Conservation (phyloP, 2,113 vertebrate genomes). For the Cisticola juncidis region DNA sequence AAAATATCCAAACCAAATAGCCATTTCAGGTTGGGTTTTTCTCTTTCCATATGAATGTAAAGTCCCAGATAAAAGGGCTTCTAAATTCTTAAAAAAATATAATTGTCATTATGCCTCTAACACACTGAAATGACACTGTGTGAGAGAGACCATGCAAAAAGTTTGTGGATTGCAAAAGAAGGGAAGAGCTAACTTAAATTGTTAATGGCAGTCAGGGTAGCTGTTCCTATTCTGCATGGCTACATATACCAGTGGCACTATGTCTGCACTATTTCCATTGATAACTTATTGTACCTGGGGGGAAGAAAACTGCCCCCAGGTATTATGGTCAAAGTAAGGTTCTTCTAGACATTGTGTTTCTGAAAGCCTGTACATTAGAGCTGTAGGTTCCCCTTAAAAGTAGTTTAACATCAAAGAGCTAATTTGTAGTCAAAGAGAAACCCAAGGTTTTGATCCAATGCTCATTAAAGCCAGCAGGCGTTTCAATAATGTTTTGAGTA, state of each 20-base stretch:
- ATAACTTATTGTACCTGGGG: not conserved
- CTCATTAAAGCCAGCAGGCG: slow-evolving; percentile 40
- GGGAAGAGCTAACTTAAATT: not conserved
- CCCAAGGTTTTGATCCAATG: not conserved
- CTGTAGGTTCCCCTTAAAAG: not conserved
- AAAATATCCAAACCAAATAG: not conserved
- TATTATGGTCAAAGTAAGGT: not conserved
- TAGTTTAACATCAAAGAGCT: not conserved
- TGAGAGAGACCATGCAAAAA: not conserved
- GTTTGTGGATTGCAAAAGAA: not conserved
- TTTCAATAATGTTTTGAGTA: not conserved
- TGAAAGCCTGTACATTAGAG: not conserved
- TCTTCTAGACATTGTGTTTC: not conserved
- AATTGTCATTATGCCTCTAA: not conserved
- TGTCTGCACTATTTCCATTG: not conserved
- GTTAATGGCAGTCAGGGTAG: not conserved
- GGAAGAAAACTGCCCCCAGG: not conserved
- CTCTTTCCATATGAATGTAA: not conserved
- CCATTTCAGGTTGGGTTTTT: not conserved
- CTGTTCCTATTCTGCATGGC: not conserved
- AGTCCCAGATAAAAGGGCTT: not conserved
- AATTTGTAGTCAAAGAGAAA: not conserved
- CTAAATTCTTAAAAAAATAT: not conserved
- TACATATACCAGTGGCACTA: not conserved
- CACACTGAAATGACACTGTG: not conserved